Percentiles rank a stretch among this genome's conserved stretches.
phyloP scores from a whole-genome alignment of 2,888 invertebrate genomes.

The Cephus spinipes region DNA sequence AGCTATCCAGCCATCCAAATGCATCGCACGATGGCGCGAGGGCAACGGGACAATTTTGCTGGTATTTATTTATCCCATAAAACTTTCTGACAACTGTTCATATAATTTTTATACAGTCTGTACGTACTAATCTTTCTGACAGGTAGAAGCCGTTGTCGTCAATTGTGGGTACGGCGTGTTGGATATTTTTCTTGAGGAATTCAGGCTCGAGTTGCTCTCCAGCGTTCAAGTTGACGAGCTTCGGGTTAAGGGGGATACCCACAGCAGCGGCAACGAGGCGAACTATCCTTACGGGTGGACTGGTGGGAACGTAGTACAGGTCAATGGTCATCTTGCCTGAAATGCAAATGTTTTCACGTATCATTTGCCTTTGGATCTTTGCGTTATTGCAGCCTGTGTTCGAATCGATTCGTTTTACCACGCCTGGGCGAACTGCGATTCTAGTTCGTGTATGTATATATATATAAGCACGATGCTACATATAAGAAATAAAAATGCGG shows the following conservation, averaged over 20 bases:
- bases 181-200: constrained; percentile 79
- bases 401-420: too few species aligned
- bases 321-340: constrained; percentile 58
- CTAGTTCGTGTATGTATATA: too few species aligned
- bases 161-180: constrained; percentile 84
- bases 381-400: too few species aligned
- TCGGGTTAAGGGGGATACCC: constrained; percentile 73
- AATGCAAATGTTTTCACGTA: not conserved
- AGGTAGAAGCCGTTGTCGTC: constrained; percentile 82
- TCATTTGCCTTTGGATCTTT: not conserved
- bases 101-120: not conserved
- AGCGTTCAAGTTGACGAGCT: constrained; percentile 70
- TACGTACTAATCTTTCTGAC: constrained; percentile 73
- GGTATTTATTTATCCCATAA: not conserved
- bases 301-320: constrained; percentile 73
- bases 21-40: constrained; percentile 78
- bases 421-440: too few species aligned
- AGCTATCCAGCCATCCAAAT: constrained; percentile 75
- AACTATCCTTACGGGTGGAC: constrained; percentile 74
- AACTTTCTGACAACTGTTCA: not conserved
- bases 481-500: too few species aligned
- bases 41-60: constrained; percentile 26
- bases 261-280: constrained; percentile 72
- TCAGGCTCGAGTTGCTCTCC: constrained; percentile 75
- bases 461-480: too few species aligned